These are phyloP conservation scores for Mnemiopsis leidyi DNA, from an alignment of 37 sponge, comb jelly and placozoan species.

Conservation along the genomic window DNA sequence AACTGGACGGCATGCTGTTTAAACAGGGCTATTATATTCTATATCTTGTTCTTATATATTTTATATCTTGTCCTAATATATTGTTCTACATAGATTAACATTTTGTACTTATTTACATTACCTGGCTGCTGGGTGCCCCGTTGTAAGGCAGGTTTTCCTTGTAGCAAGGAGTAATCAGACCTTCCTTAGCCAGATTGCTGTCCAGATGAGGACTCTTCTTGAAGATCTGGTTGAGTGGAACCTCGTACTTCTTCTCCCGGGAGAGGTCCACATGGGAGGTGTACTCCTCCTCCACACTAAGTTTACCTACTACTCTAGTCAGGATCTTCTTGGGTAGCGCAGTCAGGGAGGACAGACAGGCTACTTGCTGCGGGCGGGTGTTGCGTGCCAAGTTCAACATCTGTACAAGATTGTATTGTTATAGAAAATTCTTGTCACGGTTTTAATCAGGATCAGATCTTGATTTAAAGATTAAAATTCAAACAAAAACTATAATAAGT, in stretches of 20 bases:
- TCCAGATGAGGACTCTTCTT: neutral
- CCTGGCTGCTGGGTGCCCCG: neutral
- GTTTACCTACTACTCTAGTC: neutral
- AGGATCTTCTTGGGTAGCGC: slow-evolving; percentile 30
- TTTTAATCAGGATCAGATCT: too few relatives aligned
- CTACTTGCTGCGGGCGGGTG: slow-evolving; percentile 18
- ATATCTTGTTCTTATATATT: too few relatives aligned
- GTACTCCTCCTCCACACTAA: slow-evolving; percentile 41
- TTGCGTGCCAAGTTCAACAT: neutral
- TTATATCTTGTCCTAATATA: too few relatives aligned
- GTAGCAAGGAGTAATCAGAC: neutral
- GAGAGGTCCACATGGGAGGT: slow-evolving; percentile 24
- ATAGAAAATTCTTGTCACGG: too few relatives aligned
- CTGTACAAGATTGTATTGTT: too few relatives aligned
- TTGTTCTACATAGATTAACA: too few relatives aligned
- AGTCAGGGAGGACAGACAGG: slow-evolving; percentile 20
- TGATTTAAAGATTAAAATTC: neutral
- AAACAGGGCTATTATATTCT: too few relatives aligned
- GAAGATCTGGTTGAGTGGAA: neutral
- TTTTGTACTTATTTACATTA: too few relatives aligned
- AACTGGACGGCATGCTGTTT: too few relatives aligned
- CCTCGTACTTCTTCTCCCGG: slow-evolving; percentile 48
- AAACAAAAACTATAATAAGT: neutral
- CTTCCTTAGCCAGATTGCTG: neutral
- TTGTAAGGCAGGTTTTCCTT: slow-evolving; percentile 18